Percentiles rank a stretch among this genome's conserved stretches.
These are phyloP conservation scores for Sminthopsis crassicaudata DNA, from an alignment of 2,113 vertebrate species.

Conservation along the genomic window DNA sequence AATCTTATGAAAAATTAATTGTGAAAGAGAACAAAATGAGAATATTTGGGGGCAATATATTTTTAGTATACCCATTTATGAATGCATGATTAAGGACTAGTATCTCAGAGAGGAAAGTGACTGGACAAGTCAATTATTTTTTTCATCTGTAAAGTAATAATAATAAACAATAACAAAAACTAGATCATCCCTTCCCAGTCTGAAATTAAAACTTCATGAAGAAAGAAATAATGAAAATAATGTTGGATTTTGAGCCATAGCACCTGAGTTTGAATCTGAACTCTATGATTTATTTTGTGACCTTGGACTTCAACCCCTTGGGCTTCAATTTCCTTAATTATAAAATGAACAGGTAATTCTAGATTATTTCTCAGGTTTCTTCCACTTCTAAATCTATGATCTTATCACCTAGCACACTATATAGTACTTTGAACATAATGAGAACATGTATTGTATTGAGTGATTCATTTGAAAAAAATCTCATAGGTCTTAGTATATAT, in stretches of 20 bases:
- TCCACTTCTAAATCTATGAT: background rate
- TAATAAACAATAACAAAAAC: too few species aligned
- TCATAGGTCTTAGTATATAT: background rate
- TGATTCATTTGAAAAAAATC: background rate
- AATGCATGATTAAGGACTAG: background rate
- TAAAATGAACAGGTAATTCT: background rate
- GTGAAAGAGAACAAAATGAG: too few species aligned
- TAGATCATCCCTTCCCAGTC: background rate
- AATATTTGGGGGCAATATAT: too few species aligned
- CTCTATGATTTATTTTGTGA: background rate
- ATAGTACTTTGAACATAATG: background rate
- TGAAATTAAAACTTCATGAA: background rate
- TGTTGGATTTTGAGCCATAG: background rate
- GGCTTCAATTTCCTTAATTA: background rate
- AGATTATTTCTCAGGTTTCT: background rate
- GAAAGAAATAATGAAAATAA: background rate
- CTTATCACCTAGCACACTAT: background rate
- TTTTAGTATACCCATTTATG: too few species aligned
- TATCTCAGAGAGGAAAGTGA: background rate
- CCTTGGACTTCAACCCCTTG: background rate
- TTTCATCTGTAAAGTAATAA: background rate
- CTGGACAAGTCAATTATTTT: background rate
- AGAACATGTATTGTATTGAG: background rate
- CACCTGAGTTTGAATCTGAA: background rate
- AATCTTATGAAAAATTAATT: too few species aligned